Evolutionary conservation across 1,140 invertebrate genomes (phyloP).

Genomic region (Ceratoteleas bidentatus): DNA sequence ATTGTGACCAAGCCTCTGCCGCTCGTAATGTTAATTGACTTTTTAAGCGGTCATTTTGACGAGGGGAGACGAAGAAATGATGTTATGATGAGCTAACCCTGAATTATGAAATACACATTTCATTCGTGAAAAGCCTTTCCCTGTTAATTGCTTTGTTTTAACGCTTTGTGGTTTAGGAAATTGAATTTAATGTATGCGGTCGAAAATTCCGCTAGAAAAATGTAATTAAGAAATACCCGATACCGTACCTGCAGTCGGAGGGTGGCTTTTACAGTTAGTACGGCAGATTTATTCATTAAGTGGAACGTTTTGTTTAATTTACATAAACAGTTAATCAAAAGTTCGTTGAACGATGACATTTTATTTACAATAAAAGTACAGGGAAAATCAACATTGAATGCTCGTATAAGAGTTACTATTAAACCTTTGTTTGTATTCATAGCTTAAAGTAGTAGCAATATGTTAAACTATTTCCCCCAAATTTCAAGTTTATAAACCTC

Average conservation of each 20-base stretch:
- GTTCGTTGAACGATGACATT: too few species aligned
- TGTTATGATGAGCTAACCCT: constrained; percentile 51
- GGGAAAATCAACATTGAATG: too few species aligned
- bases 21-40: constrained; percentile 74
- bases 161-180: constrained; percentile 55
- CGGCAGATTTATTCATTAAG: too few species aligned
- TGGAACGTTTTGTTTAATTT: too few species aligned
- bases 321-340: too few species aligned
- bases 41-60: constrained; percentile 65
- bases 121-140: constrained; percentile 55
- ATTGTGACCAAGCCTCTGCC: constrained; percentile 63
- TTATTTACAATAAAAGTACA: too few species aligned
- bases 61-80: constrained; percentile 50
- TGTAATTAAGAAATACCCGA: constrained; percentile 46
- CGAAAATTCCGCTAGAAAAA: constrained; percentile 21
- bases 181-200: constrained; percentile 54
- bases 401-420: too few species aligned
- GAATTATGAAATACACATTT: constrained; percentile 65
- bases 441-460: too few species aligned
- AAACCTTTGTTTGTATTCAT: too few species aligned
- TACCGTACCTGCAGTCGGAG: constrained; percentile 11
- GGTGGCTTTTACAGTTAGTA: too few species aligned
- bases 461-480: too few species aligned
- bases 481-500: too few species aligned
- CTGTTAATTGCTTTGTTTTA: constrained; percentile 58